These are phyloP conservation scores for Phoebastria nigripes DNA, from an alignment of 2,797 vertebrate genomes.

Conservation along the genomic window DNA sequence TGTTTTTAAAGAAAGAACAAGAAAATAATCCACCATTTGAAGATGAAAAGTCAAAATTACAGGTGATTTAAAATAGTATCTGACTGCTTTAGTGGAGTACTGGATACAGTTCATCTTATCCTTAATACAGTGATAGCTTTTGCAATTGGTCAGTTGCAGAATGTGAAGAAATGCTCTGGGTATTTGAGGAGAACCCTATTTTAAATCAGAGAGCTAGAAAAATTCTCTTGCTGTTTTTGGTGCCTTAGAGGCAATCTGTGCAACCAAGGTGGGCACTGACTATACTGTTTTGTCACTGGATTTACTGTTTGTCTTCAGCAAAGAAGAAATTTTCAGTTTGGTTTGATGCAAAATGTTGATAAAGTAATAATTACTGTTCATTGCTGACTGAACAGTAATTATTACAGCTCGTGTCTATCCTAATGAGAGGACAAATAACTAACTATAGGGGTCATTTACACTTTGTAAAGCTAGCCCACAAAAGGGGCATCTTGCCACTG, in stretches of 20 bases:
- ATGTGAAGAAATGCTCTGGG: background rate
- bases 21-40: conserved; percentile 66
- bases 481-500: background rate
- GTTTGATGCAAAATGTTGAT: background rate
- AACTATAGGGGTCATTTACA: accelerated
- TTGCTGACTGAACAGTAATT: background rate
- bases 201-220: background rate
- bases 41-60: conserved; percentile 83
- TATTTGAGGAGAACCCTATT: background rate
- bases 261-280: background rate
- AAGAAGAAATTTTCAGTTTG: background rate
- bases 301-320: background rate
- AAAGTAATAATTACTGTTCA: background rate
- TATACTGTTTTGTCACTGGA: background rate
- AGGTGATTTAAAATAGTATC: conserved; percentile 74
- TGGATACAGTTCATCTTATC: background rate
- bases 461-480: background rate
- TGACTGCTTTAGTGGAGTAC: background rate
- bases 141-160: background rate
- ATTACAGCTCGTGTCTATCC: background rate
- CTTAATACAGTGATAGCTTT: background rate
- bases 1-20: conserved; percentile 68
- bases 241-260: background rate
- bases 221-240: background rate
- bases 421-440: background rate